Conservation (phyloP, 2,888 invertebrate genomes). For the Ectemnius cavifrons region DNA sequence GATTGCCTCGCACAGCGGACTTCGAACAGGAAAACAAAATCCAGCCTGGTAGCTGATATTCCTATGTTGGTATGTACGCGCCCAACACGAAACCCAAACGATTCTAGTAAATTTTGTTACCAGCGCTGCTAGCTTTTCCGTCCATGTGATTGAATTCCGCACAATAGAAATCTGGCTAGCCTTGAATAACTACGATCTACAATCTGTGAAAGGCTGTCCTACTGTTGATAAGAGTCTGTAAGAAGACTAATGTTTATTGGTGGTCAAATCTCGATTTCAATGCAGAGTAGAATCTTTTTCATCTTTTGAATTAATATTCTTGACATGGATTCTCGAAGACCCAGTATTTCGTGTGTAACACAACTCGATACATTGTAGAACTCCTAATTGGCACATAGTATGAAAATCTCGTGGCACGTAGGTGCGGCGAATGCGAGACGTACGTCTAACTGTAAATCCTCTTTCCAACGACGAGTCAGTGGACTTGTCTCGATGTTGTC, state of each 20-base stretch:
- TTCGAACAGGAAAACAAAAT: background rate
- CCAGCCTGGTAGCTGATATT: background rate
- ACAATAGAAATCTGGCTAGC: slow-evolving; percentile 31
- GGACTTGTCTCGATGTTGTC: slow-evolving; percentile 27
- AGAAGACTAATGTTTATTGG: too few species aligned
- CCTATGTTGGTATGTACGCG: background rate
- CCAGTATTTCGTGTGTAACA: too few species aligned
- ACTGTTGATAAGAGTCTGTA: background rate
- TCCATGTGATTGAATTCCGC: background rate
- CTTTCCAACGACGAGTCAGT: slow-evolving; percentile 22
- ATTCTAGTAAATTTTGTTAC: background rate
- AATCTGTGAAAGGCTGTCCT: slow-evolving; percentile 45
- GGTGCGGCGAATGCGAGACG: slow-evolving; percentile 11
- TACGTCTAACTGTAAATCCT: slow-evolving; percentile 56
- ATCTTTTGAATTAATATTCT: too few species aligned
- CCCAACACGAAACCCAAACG: background rate
- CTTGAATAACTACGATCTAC: slow-evolving; percentile 61
- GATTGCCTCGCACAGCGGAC: background rate
- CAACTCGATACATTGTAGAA: too few species aligned
- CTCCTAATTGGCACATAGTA: too few species aligned
- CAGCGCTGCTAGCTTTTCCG: slow-evolving; percentile 54
- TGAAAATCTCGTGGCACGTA: background rate
- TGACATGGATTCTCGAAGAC: too few species aligned
- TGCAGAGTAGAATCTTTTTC: too few species aligned
- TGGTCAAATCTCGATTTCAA: too few species aligned